These are phyloP conservation scores for Carterocephalus palaemon DNA, from an alignment of 2,888 invertebrate species.

Conservation along the genomic window DNA sequence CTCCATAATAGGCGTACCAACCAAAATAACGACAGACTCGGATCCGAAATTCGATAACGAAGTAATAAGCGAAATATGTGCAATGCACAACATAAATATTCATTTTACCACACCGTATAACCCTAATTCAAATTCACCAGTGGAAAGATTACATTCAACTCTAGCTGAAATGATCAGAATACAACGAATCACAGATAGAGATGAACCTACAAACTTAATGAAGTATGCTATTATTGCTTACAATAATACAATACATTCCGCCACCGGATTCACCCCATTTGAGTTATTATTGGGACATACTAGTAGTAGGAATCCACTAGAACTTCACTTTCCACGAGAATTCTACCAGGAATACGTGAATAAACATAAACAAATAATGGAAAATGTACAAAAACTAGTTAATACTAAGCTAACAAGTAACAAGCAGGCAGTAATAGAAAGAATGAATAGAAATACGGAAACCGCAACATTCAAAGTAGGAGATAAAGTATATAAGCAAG, in stretches of 20 bases:
- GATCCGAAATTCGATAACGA: constrained; percentile 37
- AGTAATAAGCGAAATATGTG: constrained; percentile 32
- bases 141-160: constrained; percentile 28
- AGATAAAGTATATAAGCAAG: constrained; percentile 33
- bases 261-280: constrained; percentile 35
- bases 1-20: constrained; percentile 31
- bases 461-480: constrained; percentile 33
- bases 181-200: constrained; percentile 32
- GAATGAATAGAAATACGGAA: constrained; percentile 27
- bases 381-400: constrained; percentile 30
- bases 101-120: constrained; percentile 29
- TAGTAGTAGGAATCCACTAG: constrained; percentile 36
- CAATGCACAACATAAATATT: constrained; percentile 24
- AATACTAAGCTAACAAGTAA: constrained; percentile 23
- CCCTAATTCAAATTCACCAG: constrained; percentile 27
- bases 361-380: constrained; percentile 67
- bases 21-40: constrained; percentile 36
- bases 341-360: constrained; percentile 85
- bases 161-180: constrained; percentile 29
- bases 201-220: constrained; percentile 32
- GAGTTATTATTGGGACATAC: constrained; percentile 39
- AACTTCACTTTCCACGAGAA: constrained; percentile 38
- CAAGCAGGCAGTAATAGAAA: constrained; percentile 29
- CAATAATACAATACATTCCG: constrained; percentile 37
- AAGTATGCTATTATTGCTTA: constrained; percentile 37